phyloP scores from a whole-genome alignment of 2,888 invertebrate species.

The Cabera pusaria region DNA sequence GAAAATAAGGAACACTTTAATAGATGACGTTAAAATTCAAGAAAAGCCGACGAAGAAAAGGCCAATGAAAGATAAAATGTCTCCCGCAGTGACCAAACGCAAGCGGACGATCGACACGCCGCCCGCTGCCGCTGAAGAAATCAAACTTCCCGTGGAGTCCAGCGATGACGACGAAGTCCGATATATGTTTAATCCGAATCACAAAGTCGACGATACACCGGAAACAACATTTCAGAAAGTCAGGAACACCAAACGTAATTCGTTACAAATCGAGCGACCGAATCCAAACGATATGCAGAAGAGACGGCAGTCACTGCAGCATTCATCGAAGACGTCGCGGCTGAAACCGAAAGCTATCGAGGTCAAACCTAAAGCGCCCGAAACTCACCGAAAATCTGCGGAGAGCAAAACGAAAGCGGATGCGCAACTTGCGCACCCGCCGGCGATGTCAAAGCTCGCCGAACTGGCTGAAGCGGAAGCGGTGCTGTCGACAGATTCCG shows the following conservation, averaged over 20 bases:
- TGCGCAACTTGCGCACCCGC: slow-evolving; percentile 34
- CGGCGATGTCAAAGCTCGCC: too few species aligned
- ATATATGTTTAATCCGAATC: slow-evolving; percentile 74
- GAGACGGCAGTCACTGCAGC: slow-evolving; percentile 66
- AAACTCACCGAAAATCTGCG: slow-evolving; percentile 1
- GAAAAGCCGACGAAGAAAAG: slow-evolving; percentile 57
- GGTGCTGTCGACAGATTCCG: slow-evolving; percentile 61
- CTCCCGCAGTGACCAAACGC: slow-evolving; percentile 49
- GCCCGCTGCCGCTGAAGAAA: slow-evolving; percentile 30
- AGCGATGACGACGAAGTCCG: slow-evolving; percentile 72
- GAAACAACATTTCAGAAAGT: slow-evolving; percentile 65
- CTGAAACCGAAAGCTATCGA: slow-evolving; percentile 58
- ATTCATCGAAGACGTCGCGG: slow-evolving; percentile 65
- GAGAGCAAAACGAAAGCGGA: slow-evolving; percentile 3
- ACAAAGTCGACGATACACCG: slow-evolving; percentile 46
- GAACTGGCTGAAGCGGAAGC: slow-evolving; percentile 46
- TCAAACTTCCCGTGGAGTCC: slow-evolving; percentile 42
- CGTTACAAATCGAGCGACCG: slow-evolving; percentile 69
- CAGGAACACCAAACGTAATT: slow-evolving; percentile 64
- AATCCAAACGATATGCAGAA: slow-evolving; percentile 64
- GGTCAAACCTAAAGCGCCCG: slow-evolving; percentile 29
- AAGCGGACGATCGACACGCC: slow-evolving; percentile 42
- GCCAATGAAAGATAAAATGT: slow-evolving; percentile 43
- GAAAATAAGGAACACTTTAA: slow-evolving; percentile 42
- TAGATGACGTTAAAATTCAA: slow-evolving; percentile 33